Evolutionary conservation across 1,140 invertebrate genomes (phyloP), one percentile per base, ranked within the genome.

Genomic region (Capitella teleta): DNA sequence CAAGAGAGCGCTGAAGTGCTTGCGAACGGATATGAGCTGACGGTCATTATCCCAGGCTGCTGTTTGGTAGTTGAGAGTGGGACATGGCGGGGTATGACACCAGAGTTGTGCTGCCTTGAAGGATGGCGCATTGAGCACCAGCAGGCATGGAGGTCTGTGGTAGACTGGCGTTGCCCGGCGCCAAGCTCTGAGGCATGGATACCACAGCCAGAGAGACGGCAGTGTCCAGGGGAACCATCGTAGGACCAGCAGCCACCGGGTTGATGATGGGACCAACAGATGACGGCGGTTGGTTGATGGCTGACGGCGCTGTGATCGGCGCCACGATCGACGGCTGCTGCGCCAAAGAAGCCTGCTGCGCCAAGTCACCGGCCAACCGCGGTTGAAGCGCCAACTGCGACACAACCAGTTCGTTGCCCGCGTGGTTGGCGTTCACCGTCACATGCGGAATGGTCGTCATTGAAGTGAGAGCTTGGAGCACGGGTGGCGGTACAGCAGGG

Each of bases 31-130:
- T n/a, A n/a, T n/a, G n/a, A n/a, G n/a, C n/a, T n/a, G n/a, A n/a
- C n/a, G n/a, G n/a, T n/a, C n/a, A n/a, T n/a, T 44, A 44, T 28
- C 42, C 42, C 14, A 44, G 25, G 21, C 19, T 44, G 23, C 21
- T 44, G 42, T 23, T 44, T 16, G 42, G 42, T 26, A 44, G 42
- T 26, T 44, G 45, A 12, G 45, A 32, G 18, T 53, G 52, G 16
- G 52, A 53, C 28, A 53, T 53, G 28, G 49, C 34, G 24, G 52
- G 52, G 36, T 53, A 53, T 19, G 52, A 53, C 25, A 53, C 52
- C 14, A 53, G 40, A 6, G 51, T 43, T 2, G 51, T 47, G 21
- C 30, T 52, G 32, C 30, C 30, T n/a, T n/a, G n/a, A n/a, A 24
- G 38, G 21, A 2, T 24, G 23, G 3, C 19, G 19, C 12, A 16